Base-by-base conservation (phyloP, 2,113 vertebrate species). In the Elgaria multicarinata region DNA sequence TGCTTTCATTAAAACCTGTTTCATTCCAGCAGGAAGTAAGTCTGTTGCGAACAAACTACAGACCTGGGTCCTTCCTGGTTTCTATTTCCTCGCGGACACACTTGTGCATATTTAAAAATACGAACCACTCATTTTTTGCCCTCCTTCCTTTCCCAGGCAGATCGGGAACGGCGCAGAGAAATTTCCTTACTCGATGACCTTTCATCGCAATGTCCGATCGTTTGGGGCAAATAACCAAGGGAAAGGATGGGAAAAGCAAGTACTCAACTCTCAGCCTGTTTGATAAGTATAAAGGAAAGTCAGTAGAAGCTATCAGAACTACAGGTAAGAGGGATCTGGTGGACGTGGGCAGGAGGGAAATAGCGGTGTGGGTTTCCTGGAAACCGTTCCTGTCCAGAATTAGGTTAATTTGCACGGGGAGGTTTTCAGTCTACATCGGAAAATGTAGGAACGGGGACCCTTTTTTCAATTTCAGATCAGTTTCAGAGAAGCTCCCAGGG, bases 181-280 rank as follows among this genome's bases (percentile, higher is more conserved):
- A 99, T 98, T 99, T 99, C 97, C 97, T 98, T 99, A 99, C 98
- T 99, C 98, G 98, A 99, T 99, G 99, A 99, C 98, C 98, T 98
- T 99, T 98, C 99, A 99, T 99, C 99, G 99, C 98, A 98, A 99
- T 99, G 99, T 99, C 99, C 98, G 99, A 99, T 99, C 99, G 99
- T 99, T 99, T 99, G 98, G 99, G 99, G 99, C 99, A 99, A 99
- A 98, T 99, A 98, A 99, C 98, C 98, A 99, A 99, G 98, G 98
- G 99, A 98, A 99, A 99, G 98, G 99, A 99, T 99, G 99, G 99
- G 98, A 99, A 99, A 99, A 99, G 98, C 98, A 99, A 99, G 98
- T 99, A 99, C 96, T 98, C 98, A 94, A 98, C 99, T 90, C 98
- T 99, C 98, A 99, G 98, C 98, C 98, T 99, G 97, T 99, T 99